These are phyloP conservation scores for Atractosteus spatula DNA, from an alignment of 2,113 vertebrate genomes.

Conservation along the genomic window DNA sequence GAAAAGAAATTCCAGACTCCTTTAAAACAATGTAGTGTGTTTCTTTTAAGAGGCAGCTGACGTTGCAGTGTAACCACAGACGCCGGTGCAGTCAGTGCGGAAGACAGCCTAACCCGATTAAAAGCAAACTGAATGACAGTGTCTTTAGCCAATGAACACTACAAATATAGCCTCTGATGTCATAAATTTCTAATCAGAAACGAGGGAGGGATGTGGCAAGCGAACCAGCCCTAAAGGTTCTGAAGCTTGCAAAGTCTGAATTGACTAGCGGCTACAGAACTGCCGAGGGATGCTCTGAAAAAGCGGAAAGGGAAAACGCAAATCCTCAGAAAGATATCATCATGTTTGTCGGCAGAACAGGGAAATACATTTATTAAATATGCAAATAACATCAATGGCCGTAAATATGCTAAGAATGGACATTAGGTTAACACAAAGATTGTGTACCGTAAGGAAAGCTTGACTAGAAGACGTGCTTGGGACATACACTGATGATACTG, in stretches of 20 bases:
- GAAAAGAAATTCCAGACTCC: not conserved
- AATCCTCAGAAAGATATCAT: not conserved
- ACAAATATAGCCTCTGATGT: not conserved
- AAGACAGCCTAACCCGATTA: slow-evolving; percentile 45
- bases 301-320: slow-evolving; percentile 40
- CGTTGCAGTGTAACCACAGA: slow-evolving; percentile 69
- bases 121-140: slow-evolving; percentile 37
- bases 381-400: slow-evolving; percentile 21
- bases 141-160: slow-evolving; percentile 47
- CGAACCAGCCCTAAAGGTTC: slow-evolving; percentile 16
- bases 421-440: not conserved
- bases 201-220: slow-evolving; percentile 42
- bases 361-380: slow-evolving; percentile 32
- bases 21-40: not conserved
- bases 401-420: not conserved
- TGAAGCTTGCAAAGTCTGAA: slow-evolving; percentile 16
- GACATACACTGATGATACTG: not conserved
- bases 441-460: not conserved
- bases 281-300: slow-evolving; percentile 37
- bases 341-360: not conserved
- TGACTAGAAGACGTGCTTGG: not conserved
- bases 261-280: slow-evolving; percentile 29
- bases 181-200: slow-evolving; percentile 39
- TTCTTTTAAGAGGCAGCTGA: slow-evolving; percentile 20
- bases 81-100: slow-evolving; percentile 40